These are phyloP conservation scores for Limonius californicus DNA, from an alignment of 1,140 invertebrate genomes.

Conservation along the genomic window DNA sequence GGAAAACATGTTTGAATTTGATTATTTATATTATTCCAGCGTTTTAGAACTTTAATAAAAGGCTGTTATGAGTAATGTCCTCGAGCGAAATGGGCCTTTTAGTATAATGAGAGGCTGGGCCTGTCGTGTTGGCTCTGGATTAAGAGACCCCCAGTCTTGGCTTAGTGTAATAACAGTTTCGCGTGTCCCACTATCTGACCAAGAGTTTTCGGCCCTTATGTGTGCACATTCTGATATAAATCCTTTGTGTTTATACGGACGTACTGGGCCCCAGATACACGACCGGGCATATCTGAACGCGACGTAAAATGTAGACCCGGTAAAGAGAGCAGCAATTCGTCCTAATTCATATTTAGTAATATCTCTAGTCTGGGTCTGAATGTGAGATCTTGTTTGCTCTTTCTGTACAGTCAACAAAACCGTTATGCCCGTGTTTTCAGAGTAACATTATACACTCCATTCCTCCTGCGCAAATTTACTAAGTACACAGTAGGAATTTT, in stretches of 20 bases:
- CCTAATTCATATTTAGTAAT: too few relatives aligned
- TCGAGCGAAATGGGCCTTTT: slow-evolving; percentile 21
- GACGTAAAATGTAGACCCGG: too few relatives aligned
- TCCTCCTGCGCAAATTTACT: slow-evolving; percentile 8
- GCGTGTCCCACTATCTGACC: slow-evolving; percentile 16
- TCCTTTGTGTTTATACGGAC: too few relatives aligned
- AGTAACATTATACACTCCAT: background rate
- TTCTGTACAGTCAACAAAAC: slow-evolving; percentile 6
- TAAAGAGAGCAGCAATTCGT: too few relatives aligned
- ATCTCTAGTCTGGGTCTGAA: background rate
- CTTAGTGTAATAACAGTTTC: slow-evolving; percentile 19
- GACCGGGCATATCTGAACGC: too few relatives aligned
- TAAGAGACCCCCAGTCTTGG: background rate
- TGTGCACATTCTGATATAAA: too few relatives aligned
- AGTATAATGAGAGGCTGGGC: slow-evolving; percentile 24
- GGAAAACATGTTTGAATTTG: too few relatives aligned
- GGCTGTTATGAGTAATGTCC: slow-evolving; percentile 4
- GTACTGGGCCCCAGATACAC: too few relatives aligned
- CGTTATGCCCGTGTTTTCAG: background rate
- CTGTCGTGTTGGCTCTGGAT: slow-evolving; percentile 11
- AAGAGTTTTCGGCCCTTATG: background rate
- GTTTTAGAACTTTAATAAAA: background rate
- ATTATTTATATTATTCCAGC: too few relatives aligned
- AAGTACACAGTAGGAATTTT: slow-evolving; percentile 8
- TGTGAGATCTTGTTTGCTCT: background rate